Conservation (phyloP, 2,113 vertebrate genomes). For the Cervus canadensis region DNA sequence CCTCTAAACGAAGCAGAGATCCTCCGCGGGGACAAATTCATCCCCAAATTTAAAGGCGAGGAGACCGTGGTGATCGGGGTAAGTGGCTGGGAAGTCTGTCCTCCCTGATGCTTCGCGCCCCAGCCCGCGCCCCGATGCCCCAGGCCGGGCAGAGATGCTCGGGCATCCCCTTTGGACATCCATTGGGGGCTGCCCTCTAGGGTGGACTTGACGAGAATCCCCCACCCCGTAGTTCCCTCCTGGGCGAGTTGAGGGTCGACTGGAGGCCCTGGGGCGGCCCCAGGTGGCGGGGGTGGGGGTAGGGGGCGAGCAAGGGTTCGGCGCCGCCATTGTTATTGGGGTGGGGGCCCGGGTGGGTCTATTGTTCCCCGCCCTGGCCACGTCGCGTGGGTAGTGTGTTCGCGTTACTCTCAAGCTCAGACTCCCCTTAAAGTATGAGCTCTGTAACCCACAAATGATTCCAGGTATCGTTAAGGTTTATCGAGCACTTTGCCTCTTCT, state of each 20-base stretch:
- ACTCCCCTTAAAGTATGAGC: background rate
- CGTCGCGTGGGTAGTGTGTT: slow-evolving; percentile 2
- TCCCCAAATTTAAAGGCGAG: slow-evolving; percentile 93
- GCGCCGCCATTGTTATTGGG: slow-evolving; percentile 69
- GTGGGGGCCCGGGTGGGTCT: slow-evolving; percentile 64
- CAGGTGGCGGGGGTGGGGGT: background rate
- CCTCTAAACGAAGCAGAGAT: slow-evolving; percentile 92
- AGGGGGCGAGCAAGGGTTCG: background rate
- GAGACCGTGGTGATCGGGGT: slow-evolving; percentile 94
- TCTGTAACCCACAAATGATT: background rate
- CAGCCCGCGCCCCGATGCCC: background rate
- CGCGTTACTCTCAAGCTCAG: background rate
- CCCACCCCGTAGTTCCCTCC: background rate
- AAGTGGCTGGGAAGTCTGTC: slow-evolving; percentile 67
- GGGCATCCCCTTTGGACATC: background rate
- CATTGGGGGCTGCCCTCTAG: background rate
- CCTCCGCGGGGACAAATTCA: slow-evolving; percentile 89
- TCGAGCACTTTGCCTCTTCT: background rate
- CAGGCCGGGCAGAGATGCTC: background rate
- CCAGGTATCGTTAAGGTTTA: background rate
- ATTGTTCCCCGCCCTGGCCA: slow-evolving; percentile 59
- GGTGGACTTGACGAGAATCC: background rate
- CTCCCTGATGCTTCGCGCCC: background rate
- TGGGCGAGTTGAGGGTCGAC: background rate
- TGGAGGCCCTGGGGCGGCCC: background rate